phyloP scores from a whole-genome alignment of 2,113 vertebrate genomes.

The Cephalopholis sonnerati region DNA sequence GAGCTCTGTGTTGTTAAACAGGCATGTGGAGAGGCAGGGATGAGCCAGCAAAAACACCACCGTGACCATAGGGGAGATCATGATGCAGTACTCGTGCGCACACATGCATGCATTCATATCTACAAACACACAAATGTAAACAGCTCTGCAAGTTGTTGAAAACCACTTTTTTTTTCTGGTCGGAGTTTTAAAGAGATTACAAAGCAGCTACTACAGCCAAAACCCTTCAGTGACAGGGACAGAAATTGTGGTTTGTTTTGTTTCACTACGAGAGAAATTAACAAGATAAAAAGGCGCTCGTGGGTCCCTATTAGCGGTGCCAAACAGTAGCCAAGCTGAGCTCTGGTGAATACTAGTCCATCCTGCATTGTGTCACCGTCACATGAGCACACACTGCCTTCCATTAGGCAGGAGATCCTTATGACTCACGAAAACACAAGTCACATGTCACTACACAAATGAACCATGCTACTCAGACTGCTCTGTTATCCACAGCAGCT shows the following conservation, averaged over 20 bases:
- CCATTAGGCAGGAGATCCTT: constrained; percentile 85
- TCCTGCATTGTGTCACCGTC: constrained; percentile 82
- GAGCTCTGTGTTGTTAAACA: constrained; percentile 84
- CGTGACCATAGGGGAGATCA: constrained; percentile 73
- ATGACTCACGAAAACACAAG: constrained; percentile 85
- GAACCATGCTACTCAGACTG: constrained; percentile 78
- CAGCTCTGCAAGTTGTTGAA: constrained; percentile 18
- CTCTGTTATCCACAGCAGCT: constrained; percentile 70
- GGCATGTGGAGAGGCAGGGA: constrained; percentile 83
- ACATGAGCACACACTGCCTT: constrained; percentile 84
- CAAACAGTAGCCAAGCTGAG: constrained; percentile 70
- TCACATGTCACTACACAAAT: constrained; percentile 86
- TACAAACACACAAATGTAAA: constrained; percentile 39
- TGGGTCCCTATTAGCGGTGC: constrained; percentile 48
- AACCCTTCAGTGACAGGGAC: constrained; percentile 11
- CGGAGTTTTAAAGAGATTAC: background rate
- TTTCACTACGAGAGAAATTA: constrained; percentile 54
- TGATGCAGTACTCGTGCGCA: constrained; percentile 49
- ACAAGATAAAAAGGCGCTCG: constrained; percentile 49
- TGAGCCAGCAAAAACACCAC: constrained; percentile 83
- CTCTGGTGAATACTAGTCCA: constrained; percentile 74
- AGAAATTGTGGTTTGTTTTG: constrained; percentile 50
- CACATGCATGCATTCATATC: constrained; percentile 17
- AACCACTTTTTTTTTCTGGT: background rate
- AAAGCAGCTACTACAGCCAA: constrained; percentile 4